phyloP scores from a whole-genome alignment of 2,888 invertebrate genomes.

The Drosophila demipolita region DNA sequence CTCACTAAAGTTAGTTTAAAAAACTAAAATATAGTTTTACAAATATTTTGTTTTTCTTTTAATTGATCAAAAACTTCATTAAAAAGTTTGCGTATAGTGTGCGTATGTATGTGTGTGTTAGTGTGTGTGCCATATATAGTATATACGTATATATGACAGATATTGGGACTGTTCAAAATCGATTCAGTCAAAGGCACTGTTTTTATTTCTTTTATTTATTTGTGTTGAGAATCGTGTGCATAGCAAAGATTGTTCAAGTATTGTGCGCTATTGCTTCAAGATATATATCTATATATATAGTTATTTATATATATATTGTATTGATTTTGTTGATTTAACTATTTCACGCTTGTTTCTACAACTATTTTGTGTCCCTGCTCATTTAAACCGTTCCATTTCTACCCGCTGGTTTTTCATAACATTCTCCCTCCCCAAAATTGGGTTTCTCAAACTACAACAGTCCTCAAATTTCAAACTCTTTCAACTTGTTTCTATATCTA shows the following conservation, averaged over 20 bases:
- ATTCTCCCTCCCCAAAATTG: neutral
- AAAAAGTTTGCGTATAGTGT: neutral
- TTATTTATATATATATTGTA: conserved; percentile 11
- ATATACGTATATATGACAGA: conserved; percentile 5
- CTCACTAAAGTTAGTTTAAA: conserved; percentile 19
- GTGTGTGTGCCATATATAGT: conserved; percentile 23
- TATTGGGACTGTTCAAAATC: conserved; percentile 45
- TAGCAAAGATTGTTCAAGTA: conserved; percentile 22
- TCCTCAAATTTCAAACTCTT: conserved; percentile 10
- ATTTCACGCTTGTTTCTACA: conserved; percentile 58
- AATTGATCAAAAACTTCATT: conserved; percentile 1
- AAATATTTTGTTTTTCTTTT: neutral
- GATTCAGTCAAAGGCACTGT: conserved; percentile 78
- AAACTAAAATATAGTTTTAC: neutral
- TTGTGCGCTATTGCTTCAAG: conserved; percentile 35
- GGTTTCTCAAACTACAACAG: conserved; percentile 40
- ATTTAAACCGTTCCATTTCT: conserved; percentile 56
- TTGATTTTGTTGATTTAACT: conserved; percentile 35
- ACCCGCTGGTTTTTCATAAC: neutral
- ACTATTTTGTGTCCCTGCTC: conserved; percentile 70
- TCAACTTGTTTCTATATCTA: conserved; percentile 17
- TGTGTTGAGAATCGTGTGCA: conserved; percentile 37
- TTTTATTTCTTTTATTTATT: conserved; percentile 48
- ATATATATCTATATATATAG: neutral
- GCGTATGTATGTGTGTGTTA: conserved; percentile 38